Evolutionary conservation across 2,113 vertebrate genomes (phyloP).

Genomic region (Benitochromis conjunctus): DNA sequence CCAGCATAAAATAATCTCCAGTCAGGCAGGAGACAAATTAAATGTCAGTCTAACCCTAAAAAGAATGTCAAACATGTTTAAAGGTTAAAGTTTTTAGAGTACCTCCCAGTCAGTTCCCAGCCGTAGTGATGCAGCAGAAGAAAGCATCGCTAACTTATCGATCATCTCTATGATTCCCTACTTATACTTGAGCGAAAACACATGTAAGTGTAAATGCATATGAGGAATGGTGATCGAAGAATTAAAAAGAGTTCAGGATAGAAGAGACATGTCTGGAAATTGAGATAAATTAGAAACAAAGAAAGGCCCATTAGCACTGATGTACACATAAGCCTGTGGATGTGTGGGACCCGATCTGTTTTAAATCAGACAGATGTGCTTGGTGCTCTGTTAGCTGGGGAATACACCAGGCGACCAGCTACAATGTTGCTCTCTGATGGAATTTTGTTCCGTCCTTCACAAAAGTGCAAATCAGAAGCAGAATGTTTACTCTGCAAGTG

Average conservation of each 20-base stretch:
- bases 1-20: background rate
- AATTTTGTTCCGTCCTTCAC: background rate
- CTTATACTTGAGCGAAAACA: background rate
- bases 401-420: background rate
- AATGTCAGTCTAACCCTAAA: background rate
- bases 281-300: background rate
- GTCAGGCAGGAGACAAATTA: background rate
- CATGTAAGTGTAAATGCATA: background rate
- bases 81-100: background rate
- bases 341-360: background rate
- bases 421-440: background rate
- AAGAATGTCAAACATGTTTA: background rate
- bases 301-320: background rate
- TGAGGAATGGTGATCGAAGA: background rate
- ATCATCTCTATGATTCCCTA: background rate
- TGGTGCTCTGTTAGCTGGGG: background rate
- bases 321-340: background rate
- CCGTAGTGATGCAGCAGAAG: background rate
- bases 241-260: background rate
- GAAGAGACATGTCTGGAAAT: background rate
- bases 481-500: background rate
- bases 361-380: background rate
- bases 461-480: background rate
- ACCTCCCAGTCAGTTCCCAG: background rate
- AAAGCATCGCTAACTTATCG: background rate